Conservation (phyloP, 2,888 invertebrate species). For the Margaritifera margaritifera region DNA sequence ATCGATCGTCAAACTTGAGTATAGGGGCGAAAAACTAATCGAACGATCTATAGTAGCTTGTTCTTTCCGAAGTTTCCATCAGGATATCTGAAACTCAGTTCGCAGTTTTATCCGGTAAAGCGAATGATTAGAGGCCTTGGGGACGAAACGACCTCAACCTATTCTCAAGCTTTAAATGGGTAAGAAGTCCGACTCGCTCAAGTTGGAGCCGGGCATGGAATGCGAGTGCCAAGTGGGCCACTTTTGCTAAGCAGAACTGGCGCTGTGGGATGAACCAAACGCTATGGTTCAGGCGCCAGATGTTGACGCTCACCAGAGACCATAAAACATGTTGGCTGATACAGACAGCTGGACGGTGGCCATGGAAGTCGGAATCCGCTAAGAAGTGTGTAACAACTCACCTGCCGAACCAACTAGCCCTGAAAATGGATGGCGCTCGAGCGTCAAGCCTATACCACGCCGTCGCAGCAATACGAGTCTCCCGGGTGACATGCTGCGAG, state of each 20-base stretch:
- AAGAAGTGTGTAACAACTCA: no score
- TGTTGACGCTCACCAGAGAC: constrained; percentile 35
- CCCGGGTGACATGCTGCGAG: no score
- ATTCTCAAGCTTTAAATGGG: constrained; percentile 87
- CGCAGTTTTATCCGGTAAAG: constrained; percentile 81
- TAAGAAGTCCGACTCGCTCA: constrained; percentile 80
- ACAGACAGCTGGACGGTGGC: no score
- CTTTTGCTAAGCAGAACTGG: constrained; percentile 81
- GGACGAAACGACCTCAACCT: constrained; percentile 82
- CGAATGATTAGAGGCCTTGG: constrained; percentile 83
- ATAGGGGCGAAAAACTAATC: constrained; percentile 81
- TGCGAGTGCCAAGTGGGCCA: constrained; percentile 81
- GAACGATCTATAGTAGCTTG: constrained; percentile 86
- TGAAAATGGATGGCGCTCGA: no score
- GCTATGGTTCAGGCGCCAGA: constrained; percentile 81
- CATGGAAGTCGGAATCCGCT: no score
- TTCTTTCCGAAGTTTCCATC: constrained; percentile 85
- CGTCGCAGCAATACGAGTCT: no score
- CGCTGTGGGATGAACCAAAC: constrained; percentile 83
- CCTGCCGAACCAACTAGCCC: no score
- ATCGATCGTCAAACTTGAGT: constrained; percentile 85
- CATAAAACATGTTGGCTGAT: no score
- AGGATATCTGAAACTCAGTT: constrained; percentile 80
- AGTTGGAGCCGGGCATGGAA: constrained; percentile 75
- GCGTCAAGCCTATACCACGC: no score